Evolutionary conservation across 2,113 vertebrate genomes (phyloP), one percentile per base, ranked within the genome.

Genomic region (Emydocephalus ijimae): DNA sequence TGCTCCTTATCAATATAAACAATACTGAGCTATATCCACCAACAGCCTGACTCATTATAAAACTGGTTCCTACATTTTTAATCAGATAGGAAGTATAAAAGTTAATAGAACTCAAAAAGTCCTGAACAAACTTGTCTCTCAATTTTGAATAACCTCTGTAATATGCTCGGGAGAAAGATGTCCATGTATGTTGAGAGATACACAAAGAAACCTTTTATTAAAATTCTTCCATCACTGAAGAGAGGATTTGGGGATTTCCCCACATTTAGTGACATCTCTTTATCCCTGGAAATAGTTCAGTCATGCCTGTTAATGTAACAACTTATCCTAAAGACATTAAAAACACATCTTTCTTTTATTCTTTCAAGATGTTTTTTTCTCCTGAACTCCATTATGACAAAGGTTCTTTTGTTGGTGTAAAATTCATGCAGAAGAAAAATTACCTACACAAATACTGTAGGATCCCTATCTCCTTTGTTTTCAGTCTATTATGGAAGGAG

Each of bases 181-280:
- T 24, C 48, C 0, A 0, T 11, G 14, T 9, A 20, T 34, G 64
- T 24, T 14, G 45, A n/a, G 45, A 23, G 34, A 85, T 23, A 8
- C 43, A 85, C 54, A 64, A 20, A 86, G 26, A 85, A 0, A 0
- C 18, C 92, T 48, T 89, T 85, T 52, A 55, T 29, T 86, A 90
- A 90, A 91, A 95, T 61, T 90, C 26, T 11, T 52, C 45, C 54
- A 14, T 56, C 50, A 92, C 92, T 29, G 92, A 24, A 90, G n/a
- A 55, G 85, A 90, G 74, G 64, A 20, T 86, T 48, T 90, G 92
- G 92, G 86, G 23, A 94, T 93, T 96, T 95, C 89, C 86, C 93
- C 93, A 9, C 55, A 89, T 54, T 52, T 64, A 39, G 93, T 93
- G 23, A 59, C 0, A 0, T 18, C 59, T 34, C 24, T 2, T 7